Conservation (phyloP, 2,888 invertebrate species). For the Cephus pulcher region DNA sequence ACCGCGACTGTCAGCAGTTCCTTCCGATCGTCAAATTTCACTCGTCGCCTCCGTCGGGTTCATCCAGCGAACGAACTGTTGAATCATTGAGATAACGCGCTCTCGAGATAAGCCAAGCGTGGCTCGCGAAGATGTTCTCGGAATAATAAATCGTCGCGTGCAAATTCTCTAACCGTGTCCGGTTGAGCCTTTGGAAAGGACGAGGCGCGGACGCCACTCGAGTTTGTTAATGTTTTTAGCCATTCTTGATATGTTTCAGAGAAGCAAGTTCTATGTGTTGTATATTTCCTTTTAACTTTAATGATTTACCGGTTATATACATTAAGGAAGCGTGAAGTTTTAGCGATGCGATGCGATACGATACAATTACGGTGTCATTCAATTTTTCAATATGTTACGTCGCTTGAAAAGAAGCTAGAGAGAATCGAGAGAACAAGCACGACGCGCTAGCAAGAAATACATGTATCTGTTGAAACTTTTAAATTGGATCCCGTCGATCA, state of each 20-base stretch:
- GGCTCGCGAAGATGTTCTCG: neutral
- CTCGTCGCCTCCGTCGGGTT: neutral
- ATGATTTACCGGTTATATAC: neutral
- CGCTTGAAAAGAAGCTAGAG: too few species aligned
- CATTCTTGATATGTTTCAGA: neutral
- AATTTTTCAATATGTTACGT: neutral
- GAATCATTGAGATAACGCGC: neutral
- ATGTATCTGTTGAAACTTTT: neutral
- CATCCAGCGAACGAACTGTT: neutral
- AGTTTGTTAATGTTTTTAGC: neutral
- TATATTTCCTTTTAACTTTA: slow-evolving; percentile 5
- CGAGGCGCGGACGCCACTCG: neutral
- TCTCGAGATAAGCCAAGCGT: neutral
- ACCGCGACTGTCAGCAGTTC: neutral
- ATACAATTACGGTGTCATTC: neutral
- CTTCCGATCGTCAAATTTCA: neutral
- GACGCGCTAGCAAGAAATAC: neutral
- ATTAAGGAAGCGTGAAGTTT: neutral
- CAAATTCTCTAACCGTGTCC: neutral
- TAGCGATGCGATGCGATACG: neutral
- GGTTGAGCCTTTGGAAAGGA: neutral
- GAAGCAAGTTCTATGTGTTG: neutral
- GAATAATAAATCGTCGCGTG: neutral
- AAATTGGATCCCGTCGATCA: neutral
- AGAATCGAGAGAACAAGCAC: too few species aligned